Conservation (phyloP, 2,113 vertebrate genomes). For the Malurus cyaneus region DNA sequence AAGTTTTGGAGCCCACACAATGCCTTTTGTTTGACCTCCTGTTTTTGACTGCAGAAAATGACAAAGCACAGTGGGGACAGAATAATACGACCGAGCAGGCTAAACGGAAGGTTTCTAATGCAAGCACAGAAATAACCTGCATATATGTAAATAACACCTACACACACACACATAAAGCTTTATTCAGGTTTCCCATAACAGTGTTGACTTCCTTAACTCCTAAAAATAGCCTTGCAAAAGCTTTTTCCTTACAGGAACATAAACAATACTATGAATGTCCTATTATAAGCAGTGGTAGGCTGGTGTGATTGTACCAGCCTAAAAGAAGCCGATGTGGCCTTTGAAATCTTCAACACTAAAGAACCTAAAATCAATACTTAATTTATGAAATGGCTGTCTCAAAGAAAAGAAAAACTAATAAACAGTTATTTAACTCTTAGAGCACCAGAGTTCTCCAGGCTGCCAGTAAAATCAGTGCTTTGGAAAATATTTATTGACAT, state of each 20-base stretch:
- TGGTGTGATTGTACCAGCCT: not conserved
- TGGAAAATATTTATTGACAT: not conserved
- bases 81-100: not conserved
- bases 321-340: not conserved
- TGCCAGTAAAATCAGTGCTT: not conserved
- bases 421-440: constrained; percentile 26
- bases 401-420: not conserved
- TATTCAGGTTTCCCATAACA: not conserved
- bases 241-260: not conserved
- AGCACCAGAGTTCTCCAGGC: not conserved
- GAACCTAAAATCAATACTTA: not conserved
- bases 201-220: not conserved
- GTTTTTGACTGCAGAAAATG: not conserved
- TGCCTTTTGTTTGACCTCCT: not conserved
- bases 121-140: not conserved
- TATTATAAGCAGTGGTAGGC: not conserved
- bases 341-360: not conserved
- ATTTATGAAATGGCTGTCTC: not conserved
- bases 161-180: not conserved
- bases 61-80: not conserved
- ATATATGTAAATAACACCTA: not conserved
- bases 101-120: not conserved
- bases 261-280: not conserved
- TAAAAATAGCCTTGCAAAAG: constrained; percentile 32
- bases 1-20: not conserved